Conservation (phyloP, 2,797 vertebrate species). For the Hephaestus fuliginosus region DNA sequence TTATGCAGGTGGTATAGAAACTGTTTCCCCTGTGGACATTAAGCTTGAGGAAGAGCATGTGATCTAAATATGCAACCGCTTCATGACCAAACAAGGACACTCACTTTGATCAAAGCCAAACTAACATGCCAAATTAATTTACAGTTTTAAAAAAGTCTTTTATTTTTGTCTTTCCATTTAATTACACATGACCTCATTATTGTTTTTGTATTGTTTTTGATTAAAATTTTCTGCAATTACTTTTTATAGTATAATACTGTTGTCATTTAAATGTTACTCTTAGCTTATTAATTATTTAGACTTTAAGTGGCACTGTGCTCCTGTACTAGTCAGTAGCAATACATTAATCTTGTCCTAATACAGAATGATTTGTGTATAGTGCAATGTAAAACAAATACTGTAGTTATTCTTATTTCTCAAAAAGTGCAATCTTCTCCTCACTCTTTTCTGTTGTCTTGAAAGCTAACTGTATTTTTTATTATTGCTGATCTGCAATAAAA, state of each 20-base stretch:
- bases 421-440: conserved; percentile 65
- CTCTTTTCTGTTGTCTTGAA: conserved; percentile 49
- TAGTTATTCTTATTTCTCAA: conserved; percentile 50
- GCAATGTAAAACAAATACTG: conserved; percentile 23
- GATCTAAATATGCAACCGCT: conserved; percentile 20
- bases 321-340: conserved; percentile 32
- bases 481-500: conserved; percentile 81
- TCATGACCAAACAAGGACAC: conserved; percentile 19
- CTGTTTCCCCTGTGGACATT: conserved; percentile 10
- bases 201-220: conserved; percentile 12
- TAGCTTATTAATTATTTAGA: conserved; percentile 46
- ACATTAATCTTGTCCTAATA: conserved; percentile 35
- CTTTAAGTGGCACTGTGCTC: conserved; percentile 31
- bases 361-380: conserved; percentile 41
- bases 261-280: conserved; percentile 38
- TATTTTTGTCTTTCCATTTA: not conserved
- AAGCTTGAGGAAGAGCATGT: conserved; percentile 5
- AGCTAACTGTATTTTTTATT: conserved; percentile 56
- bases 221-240: conserved; percentile 28
- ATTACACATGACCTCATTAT: not conserved
- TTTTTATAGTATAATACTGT: conserved; percentile 20
- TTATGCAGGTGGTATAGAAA: conserved; percentile 1
- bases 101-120: conserved; percentile 16
- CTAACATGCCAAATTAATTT: conserved; percentile 36
- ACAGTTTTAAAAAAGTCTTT: conserved; percentile 9